These are phyloP conservation scores for Microtus montanus DNA, from an alignment of 2,113 vertebrate species.

Conservation along the genomic window DNA sequence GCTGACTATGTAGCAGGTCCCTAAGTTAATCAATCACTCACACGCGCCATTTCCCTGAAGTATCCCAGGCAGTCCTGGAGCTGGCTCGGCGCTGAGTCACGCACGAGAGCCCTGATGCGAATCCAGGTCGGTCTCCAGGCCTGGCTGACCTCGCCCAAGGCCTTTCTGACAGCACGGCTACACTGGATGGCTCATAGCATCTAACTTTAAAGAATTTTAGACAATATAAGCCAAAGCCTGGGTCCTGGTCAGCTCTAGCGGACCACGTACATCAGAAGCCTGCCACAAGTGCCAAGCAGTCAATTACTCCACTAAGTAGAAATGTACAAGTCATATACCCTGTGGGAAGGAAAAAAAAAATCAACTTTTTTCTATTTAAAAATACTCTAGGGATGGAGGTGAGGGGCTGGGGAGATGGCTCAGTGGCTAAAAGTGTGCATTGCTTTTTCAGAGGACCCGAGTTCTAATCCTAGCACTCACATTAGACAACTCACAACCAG, in stretches of 20 bases:
- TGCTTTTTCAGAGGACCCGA: not conserved
- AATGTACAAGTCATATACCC: fast-evolving
- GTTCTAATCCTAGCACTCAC: not conserved
- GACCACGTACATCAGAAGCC: not conserved
- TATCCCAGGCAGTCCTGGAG: not conserved
- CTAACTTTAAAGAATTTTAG: not conserved
- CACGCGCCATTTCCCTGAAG: not conserved
- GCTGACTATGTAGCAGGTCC: not conserved
- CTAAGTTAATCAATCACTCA: not conserved
- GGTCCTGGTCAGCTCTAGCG: not conserved
- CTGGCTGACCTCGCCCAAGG: not conserved
- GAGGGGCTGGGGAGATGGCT: not conserved
- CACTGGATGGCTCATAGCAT: not conserved
- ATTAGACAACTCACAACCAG: not conserved
- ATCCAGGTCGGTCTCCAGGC: not conserved
- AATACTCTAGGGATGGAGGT: not conserved
- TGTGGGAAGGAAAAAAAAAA: not conserved
- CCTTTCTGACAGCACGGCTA: not conserved
- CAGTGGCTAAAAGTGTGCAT: not conserved
- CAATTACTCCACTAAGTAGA: not conserved
- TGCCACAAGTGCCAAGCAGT: not conserved
- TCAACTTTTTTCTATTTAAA: constrained; percentile 3
- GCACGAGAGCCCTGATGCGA: not conserved
- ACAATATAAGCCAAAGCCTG: not conserved
- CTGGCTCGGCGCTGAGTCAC: not conserved